Evolutionary conservation across 2,888 invertebrate genomes (phyloP).

Genomic region (Druceiella hillmani): DNA sequence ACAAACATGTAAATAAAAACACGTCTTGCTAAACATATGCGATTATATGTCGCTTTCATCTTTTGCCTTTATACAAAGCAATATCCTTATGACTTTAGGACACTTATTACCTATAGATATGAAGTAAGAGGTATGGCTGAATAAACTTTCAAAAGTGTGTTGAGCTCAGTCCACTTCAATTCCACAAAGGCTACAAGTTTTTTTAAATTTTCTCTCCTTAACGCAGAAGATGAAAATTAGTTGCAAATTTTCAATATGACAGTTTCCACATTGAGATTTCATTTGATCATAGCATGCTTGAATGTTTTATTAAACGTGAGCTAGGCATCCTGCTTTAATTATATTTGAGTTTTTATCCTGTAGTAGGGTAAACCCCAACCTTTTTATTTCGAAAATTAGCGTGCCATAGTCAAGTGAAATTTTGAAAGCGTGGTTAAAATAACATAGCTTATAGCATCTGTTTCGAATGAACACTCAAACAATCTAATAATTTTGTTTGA

Average conservation of each 20-base stretch:
- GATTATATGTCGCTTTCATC: no score
- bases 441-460: slow-evolving; percentile 4
- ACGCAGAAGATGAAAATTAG: no score
- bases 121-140: no score
- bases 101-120: no score
- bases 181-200: no score
- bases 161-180: no score
- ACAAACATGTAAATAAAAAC: no score
- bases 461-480: slow-evolving; percentile 3
- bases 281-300: slow-evolving; percentile 2
- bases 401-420: not conserved
- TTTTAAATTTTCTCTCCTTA: no score
- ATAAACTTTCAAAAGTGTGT: no score
- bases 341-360: slow-evolving; percentile 3
- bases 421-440: slow-evolving; percentile 5
- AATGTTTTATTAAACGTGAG: slow-evolving; percentile 5
- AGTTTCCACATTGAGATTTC: not conserved
- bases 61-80: no score
- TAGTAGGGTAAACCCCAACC: slow-evolving; percentile 2
- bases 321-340: slow-evolving; percentile 4
- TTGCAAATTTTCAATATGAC: slow-evolving; percentile 3
- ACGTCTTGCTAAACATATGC: no score
- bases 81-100: no score
- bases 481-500: slow-evolving; percentile 3
- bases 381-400: not conserved